phyloP scores from a whole-genome alignment of 1,140 invertebrate genomes.

The Drosophila pallidifrons region DNA sequence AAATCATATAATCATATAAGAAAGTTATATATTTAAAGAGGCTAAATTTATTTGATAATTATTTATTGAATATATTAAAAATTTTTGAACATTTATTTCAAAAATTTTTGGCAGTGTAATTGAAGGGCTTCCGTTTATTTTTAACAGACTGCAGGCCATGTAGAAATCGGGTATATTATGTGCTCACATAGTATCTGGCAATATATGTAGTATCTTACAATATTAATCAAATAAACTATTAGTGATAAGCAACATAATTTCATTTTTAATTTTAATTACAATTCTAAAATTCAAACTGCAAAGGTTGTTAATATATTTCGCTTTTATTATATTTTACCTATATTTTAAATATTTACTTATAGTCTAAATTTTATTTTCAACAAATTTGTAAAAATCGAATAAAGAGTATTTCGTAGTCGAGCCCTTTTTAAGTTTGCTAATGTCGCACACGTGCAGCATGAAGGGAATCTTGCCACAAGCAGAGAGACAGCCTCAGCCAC shows the following conservation, averaged over 20 bases:
- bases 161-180: neutral
- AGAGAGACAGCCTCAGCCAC: slow-evolving; percentile 52
- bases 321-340: neutral
- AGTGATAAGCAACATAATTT: no score
- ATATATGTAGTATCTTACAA: no score
- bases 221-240: no score
- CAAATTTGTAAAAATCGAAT: neutral
- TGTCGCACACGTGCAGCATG: slow-evolving; percentile 70
- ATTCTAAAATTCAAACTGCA: no score
- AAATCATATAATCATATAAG: no score
- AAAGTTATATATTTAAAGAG: neutral
- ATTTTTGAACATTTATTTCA: no score
- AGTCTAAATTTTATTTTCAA: neutral
- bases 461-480: slow-evolving; percentile 73
- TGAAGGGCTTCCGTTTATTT: slow-evolving; percentile 54
- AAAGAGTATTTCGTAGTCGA: slow-evolving; percentile 18
- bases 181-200: no score
- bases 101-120: slow-evolving; percentile 40
- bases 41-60: no score
- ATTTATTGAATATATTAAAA: no score
- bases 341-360: neutral
- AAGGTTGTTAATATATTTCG: no score
- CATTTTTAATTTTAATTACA: no score
- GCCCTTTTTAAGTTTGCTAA: neutral
- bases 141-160: neutral